phyloP scores from a whole-genome alignment of 2,888 invertebrate species.

The Polydrusus pterygomalis region DNA sequence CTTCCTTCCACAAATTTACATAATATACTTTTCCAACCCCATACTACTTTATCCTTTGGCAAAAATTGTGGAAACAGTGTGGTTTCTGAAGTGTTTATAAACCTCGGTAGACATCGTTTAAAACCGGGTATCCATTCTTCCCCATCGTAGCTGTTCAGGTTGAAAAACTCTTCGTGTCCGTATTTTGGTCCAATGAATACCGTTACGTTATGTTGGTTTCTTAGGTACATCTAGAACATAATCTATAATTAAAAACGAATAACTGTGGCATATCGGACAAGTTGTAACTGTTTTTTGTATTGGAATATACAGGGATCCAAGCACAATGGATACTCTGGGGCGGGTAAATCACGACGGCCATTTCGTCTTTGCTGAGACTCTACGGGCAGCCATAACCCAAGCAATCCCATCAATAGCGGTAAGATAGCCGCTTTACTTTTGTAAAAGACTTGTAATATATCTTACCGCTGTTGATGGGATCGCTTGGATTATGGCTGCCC shows the following conservation, averaged over 20 bases:
- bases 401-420: no score
- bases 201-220: conserved; percentile 24
- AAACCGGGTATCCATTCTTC: conserved; percentile 6
- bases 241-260: neutral
- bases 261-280: no score
- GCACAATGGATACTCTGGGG: no score
- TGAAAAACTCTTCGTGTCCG: conserved; percentile 24
- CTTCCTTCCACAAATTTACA: conserved; percentile 15
- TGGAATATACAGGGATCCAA: no score
- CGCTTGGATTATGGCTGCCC: no score
- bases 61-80: conserved; percentile 36
- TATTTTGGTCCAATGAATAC: conserved; percentile 38
- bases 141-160: conserved; percentile 14
- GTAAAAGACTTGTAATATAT: no score
- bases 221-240: conserved; percentile 27
- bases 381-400: no score
- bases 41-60: neutral
- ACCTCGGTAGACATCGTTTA: conserved; percentile 16
- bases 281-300: no score
- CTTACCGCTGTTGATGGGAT: no score
- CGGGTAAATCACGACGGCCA: no score
- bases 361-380: no score
- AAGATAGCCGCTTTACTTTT: no score
- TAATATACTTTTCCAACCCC: conserved; percentile 24
- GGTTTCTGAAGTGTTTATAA: conserved; percentile 27